Evolutionary conservation across 1,140 invertebrate genomes (phyloP), one percentile per base, ranked within the genome.

Genomic region (Neodiprion virginianus): DNA sequence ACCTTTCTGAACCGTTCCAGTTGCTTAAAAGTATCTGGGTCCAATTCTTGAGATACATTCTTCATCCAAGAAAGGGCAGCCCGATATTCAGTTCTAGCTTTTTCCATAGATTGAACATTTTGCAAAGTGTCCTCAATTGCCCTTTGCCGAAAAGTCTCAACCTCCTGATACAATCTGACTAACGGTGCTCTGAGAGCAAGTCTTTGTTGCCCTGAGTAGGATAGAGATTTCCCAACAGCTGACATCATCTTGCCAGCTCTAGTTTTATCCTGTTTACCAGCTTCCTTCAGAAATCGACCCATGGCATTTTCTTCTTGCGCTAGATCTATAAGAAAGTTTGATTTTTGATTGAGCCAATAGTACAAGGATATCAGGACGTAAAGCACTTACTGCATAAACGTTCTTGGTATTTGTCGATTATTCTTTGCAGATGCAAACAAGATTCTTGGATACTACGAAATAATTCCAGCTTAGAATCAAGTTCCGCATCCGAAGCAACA

Each of bases 41-140:
- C 98, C 17, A 99, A 89, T 86, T 99, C 95, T 78, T 96, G 94
- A 72, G 97, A 99, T 3, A 97, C 93, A 78, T 98, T 96, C 89
- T 99, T 99, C 98, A 99, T 99, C 98, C 99, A 99, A 82, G 96
- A 94, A 1, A 99, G 90, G 1, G 97, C 96, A 0, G 97, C 98
- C 73, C 96, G 90, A 87, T 99, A 99, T 81, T 99, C 97, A n/a
- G 96, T 98, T 73, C 99, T 91, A 2, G 95, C 92, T 84, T 95
- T 96, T 86, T 99, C 98, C 96, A 99, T 99, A 72, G 94, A 93
- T 67, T 95, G 91, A 1, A 99, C 94, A 8, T 97, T 99, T 67
- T 93, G 90, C 14, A 95, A 88, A 28, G 98, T 99, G 86, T 99
- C 99, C 68, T 95, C 94, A 0, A 99, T 95, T 1, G 98, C 98